phyloP scores from a whole-genome alignment of 2,113 vertebrate species.

The Mola mola region DNA sequence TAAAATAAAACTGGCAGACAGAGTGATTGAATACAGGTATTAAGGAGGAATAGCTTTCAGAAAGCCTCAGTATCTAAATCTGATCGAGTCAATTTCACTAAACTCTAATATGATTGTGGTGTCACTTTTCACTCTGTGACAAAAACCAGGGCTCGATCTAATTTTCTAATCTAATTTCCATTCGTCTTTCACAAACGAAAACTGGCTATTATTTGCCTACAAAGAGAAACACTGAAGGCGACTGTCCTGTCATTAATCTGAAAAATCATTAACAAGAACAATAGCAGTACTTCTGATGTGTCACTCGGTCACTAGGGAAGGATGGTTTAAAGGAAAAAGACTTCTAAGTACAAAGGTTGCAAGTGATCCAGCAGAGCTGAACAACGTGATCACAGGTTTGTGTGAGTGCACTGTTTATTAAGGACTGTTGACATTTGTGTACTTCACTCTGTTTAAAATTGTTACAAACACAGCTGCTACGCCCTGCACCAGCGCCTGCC shows the following conservation, averaged over 20 bases:
- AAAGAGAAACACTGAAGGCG: neutral
- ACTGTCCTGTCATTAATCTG: neutral
- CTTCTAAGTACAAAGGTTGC: neutral
- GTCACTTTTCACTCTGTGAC: constrained; percentile 32
- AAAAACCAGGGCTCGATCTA: constrained; percentile 15
- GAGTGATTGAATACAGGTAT: constrained; percentile 16
- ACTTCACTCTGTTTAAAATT: constrained; percentile 44
- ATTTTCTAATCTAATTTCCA: constrained; percentile 22
- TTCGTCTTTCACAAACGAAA: constrained; percentile 30
- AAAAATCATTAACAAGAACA: constrained; percentile 1
- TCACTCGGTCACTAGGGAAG: too few relatives aligned
- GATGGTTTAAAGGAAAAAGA: neutral
- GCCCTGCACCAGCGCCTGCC: constrained; percentile 11
- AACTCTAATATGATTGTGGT: constrained; percentile 23
- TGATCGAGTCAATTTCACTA: constrained; percentile 22
- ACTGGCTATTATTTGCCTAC: neutral
- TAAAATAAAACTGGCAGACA: too few relatives aligned
- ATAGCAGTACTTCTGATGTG: neutral
- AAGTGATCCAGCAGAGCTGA: neutral
- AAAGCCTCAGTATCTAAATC: constrained; percentile 18
- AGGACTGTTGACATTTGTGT: constrained; percentile 31
- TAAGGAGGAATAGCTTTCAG: constrained; percentile 2
- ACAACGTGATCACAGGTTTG: neutral
- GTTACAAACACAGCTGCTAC: constrained; percentile 39
- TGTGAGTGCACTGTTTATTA: too few relatives aligned